Evolutionary conservation across 1,140 invertebrate species (phyloP).

Genomic region (Vanessa atalanta): DNA sequence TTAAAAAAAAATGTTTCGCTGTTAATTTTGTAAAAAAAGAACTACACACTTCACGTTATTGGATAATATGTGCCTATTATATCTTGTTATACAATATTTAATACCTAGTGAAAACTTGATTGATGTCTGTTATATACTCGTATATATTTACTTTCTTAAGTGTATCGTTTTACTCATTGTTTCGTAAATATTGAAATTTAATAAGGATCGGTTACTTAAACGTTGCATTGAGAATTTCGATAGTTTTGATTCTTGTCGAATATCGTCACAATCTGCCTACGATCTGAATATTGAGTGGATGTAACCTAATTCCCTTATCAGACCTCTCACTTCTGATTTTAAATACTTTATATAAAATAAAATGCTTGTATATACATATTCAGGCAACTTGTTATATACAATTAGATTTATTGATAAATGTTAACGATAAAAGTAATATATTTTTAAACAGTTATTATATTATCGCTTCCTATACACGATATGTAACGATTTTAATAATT

Average conservation of each 20-base stretch:
- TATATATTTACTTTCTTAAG: not conserved
- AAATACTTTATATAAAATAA: not conserved
- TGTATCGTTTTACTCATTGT: not conserved
- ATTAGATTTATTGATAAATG: no score
- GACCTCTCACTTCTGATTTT: slow-evolving; percentile 18
- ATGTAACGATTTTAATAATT: no score
- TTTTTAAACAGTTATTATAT: no score
- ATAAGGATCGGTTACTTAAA: slow-evolving; percentile 25
- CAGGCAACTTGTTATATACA: not conserved
- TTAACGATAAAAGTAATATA: no score
- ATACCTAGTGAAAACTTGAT: not conserved
- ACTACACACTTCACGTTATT: slow-evolving; percentile 8
- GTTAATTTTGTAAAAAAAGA: not conserved
- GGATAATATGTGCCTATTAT: not conserved
- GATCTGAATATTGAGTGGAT: slow-evolving; percentile 26
- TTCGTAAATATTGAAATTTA: slow-evolving; percentile 4
- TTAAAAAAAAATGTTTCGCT: no score
- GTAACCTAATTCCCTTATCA: slow-evolving; percentile 14
- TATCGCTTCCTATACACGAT: no score
- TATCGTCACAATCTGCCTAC: slow-evolving; percentile 25
- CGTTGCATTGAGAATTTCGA: slow-evolving; percentile 13
- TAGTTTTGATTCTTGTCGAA: slow-evolving; percentile 12
- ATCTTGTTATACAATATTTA: not conserved
- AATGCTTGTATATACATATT: not conserved
- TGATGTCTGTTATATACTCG: slow-evolving; percentile 12